Evolutionary conservation across 2,888 invertebrate genomes (phyloP), one percentile per base, ranked within the genome.

Genomic region (Caenorhabditis doughertyi): DNA sequence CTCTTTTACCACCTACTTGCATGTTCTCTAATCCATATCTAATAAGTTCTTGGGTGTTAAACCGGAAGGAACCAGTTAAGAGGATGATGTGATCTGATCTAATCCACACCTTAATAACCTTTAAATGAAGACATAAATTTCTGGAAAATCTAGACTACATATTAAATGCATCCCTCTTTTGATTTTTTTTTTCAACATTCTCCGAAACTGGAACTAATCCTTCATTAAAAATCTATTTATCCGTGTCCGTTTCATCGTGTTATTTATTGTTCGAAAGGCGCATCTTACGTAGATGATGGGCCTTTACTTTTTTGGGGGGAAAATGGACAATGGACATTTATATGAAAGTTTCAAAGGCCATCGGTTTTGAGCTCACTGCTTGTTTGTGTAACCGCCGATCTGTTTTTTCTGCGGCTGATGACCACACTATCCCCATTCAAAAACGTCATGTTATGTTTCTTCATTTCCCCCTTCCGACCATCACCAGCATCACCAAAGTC

Each of bases 181-280:
- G 32, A 18, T 25, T 23, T 27, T 47, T 60, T 49, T 49, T 55
- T 29, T 49, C 25, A 23, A 39, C 27, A 42, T 55, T 55, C 18
- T 42, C 29, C 68, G 18, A 68, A 68, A 68, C 67, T 68, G 60
- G 76, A 76, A 76, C 51, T 76, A 67, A 76, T 76, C 76, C 67
- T 76, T 76, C 67, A 68, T 67, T 68, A 67, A 76, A 73, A 76
- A 25, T 68, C 67, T 76, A 76, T 76, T 76, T 76, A 76, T 74
- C 65, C 56, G 42, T 58, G 67, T 60, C 67, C 67, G 47, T 49
- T 56, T 18, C 60, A 8, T 76, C 39, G 49, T 64, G 65, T 58
- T 76, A 65, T 74, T 65, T 65, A 55, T 44, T 65, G 53, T 42
- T 53, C 32, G 44, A 25, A 9, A 56, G 60, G 53, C 60, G 35